Percentiles rank a stretch among this genome's conserved stretches.
Conservation (phyloP, 2,888 invertebrate genomes). For the Oligia strigilis region DNA sequence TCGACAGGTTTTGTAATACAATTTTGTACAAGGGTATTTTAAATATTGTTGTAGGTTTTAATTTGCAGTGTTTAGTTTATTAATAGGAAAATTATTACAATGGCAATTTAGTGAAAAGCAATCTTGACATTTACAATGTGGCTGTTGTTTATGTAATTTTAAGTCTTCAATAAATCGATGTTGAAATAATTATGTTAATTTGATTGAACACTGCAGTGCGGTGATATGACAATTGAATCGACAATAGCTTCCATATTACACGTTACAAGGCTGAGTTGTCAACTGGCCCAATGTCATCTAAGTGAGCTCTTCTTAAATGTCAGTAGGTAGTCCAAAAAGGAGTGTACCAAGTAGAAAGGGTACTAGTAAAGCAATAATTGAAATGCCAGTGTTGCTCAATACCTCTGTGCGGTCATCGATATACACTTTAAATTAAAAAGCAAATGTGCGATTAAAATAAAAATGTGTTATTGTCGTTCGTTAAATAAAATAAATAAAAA, state of each 20-base stretch:
- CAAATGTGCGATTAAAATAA: conserved; percentile 51
- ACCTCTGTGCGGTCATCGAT: conserved; percentile 65
- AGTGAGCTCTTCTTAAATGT: conserved; percentile 83
- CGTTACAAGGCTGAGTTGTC: conserved; percentile 76
- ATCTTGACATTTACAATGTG: conserved; percentile 21
- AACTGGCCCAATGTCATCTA: conserved; percentile 82
- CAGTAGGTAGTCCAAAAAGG: conserved; percentile 76
- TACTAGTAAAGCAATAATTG: conserved; percentile 69
- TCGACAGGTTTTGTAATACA: conserved; percentile 62
- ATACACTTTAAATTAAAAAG: conserved; percentile 47
- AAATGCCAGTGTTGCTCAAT: conserved; percentile 73
- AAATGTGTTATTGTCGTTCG: conserved; percentile 37
- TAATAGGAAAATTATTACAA: neutral
- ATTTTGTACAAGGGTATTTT: conserved; percentile 36
- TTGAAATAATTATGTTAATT: conserved; percentile 71
- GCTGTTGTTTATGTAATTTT: conserved; percentile 38
- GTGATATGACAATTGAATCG: conserved; percentile 74
- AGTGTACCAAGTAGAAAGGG: conserved; percentile 71
- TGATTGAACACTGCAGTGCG: conserved; percentile 71
- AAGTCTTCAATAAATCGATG: conserved; percentile 52
- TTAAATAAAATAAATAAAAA: too few relatives aligned
- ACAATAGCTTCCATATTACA: conserved; percentile 75
- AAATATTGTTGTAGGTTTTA: conserved; percentile 1
- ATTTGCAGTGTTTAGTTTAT: conserved; percentile 18
- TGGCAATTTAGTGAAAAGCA: conserved; percentile 13